Conservation (phyloP, 2,888 invertebrate genomes). For the Pollenia labialis region DNA sequence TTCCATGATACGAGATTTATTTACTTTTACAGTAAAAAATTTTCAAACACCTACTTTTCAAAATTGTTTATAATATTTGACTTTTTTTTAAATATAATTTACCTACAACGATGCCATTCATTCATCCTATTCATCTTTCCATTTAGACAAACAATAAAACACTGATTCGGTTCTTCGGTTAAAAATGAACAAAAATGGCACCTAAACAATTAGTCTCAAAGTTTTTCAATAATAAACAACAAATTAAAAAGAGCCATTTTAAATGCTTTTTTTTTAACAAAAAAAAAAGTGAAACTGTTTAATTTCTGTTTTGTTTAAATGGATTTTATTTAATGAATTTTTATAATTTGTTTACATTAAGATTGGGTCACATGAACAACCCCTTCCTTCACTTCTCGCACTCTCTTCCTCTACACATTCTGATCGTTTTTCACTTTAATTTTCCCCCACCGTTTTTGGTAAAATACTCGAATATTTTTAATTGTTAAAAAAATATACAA, state of each 20-base stretch:
- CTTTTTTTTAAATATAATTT: constrained; percentile 70
- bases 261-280: constrained; percentile 3
- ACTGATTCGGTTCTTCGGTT: constrained; percentile 20
- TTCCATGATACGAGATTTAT: constrained; percentile 46
- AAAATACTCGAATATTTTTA: constrained; percentile 35
- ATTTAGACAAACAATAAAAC: constrained; percentile 28
- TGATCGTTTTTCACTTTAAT: constrained; percentile 8
- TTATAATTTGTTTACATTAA: constrained; percentile 62
- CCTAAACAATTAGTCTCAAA: constrained; percentile 72
- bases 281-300: constrained; percentile 15
- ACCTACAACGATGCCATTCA: constrained; percentile 70
- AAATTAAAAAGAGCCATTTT: constrained; percentile 40
- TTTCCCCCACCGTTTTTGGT: constrained; percentile 23
- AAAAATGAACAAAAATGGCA: constrained; percentile 55
- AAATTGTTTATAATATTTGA: constrained; percentile 75
- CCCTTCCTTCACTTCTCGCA: neutral
- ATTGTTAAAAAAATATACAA: constrained; percentile 62
- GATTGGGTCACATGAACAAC: constrained; percentile 64
- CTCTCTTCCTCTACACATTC: neutral
- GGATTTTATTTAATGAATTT: constrained; percentile 50
- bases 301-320: constrained; percentile 60
- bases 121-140: constrained; percentile 4
- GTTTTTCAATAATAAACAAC: constrained; percentile 68
- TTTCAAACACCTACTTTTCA: constrained; percentile 74
- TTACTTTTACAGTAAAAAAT: constrained; percentile 47